These are phyloP conservation scores for Picathartes gymnocephalus DNA, from an alignment of 2,113 vertebrate species.

Conservation along the genomic window DNA sequence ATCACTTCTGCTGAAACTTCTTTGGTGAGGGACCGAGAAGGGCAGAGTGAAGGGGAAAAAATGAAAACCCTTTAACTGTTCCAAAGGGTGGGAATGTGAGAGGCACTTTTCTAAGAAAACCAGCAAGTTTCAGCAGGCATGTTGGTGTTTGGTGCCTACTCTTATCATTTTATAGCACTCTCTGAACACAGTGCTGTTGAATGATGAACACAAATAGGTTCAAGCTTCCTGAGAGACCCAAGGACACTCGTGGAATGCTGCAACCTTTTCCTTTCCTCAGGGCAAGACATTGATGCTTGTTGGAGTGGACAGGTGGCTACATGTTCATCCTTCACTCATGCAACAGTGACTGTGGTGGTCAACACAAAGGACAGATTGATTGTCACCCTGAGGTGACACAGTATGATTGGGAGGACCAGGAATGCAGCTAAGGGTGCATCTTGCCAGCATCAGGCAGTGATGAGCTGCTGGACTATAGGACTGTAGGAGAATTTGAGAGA, in stretches of 20 bases:
- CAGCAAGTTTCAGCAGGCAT: background rate
- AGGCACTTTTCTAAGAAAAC: background rate
- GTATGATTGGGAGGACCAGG: background rate
- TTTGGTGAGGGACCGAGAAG: background rate
- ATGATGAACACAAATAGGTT: background rate
- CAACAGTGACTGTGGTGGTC: background rate
- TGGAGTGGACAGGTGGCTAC: background rate
- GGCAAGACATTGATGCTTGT: background rate
- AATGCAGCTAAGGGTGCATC: background rate
- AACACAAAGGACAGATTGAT: background rate
- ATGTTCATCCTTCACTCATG: rapidly evolving
- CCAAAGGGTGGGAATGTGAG: background rate
- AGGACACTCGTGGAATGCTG: background rate
- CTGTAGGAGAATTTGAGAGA: background rate
- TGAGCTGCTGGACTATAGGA: background rate
- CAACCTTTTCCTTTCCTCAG: background rate
- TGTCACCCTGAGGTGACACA: background rate
- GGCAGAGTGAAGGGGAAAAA: background rate
- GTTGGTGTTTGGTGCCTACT: background rate
- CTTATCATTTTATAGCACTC: background rate
- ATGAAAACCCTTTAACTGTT: background rate
- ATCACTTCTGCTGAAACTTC: background rate
- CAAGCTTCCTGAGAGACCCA: background rate
- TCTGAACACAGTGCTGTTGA: background rate
- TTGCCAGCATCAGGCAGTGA: background rate